These are phyloP conservation scores for Leptopilina boulardi DNA, from an alignment of 1,140 invertebrate species.

Conservation along the genomic window DNA sequence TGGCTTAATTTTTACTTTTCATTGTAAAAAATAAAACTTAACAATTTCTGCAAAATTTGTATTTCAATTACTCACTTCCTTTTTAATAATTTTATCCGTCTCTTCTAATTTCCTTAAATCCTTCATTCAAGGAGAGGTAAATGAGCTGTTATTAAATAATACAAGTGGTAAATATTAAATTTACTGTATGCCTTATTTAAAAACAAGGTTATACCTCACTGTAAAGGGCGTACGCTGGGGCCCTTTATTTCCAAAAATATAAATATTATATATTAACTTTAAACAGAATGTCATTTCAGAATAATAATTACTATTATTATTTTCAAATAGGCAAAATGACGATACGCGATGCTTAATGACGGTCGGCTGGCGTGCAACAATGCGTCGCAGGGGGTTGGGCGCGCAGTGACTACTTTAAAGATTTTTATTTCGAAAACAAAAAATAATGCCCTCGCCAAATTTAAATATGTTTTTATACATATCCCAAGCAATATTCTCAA, in stretches of 20 bases:
- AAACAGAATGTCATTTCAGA: too few relatives aligned
- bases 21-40: background rate
- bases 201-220: too few relatives aligned
- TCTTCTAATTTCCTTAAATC: background rate
- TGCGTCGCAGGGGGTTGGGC: background rate
- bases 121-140: background rate
- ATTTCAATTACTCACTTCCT: too few relatives aligned
- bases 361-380: too few relatives aligned
- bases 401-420: background rate
- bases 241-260: background rate
- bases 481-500: background rate
- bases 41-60: too few relatives aligned
- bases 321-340: background rate
- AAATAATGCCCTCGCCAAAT: background rate
- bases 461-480: background rate
- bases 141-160: background rate
- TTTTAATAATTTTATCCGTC: background rate
- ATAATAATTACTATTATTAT: background rate
- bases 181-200: too few relatives aligned
- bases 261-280: too few relatives aligned
- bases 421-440: background rate
- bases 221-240: background rate
- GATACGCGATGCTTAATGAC: too few relatives aligned
- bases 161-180: too few relatives aligned
- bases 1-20: background rate